Conservation (phyloP, 35 echinoderm and acorn worm genomes). For the Apostichopus japonicus region DNA sequence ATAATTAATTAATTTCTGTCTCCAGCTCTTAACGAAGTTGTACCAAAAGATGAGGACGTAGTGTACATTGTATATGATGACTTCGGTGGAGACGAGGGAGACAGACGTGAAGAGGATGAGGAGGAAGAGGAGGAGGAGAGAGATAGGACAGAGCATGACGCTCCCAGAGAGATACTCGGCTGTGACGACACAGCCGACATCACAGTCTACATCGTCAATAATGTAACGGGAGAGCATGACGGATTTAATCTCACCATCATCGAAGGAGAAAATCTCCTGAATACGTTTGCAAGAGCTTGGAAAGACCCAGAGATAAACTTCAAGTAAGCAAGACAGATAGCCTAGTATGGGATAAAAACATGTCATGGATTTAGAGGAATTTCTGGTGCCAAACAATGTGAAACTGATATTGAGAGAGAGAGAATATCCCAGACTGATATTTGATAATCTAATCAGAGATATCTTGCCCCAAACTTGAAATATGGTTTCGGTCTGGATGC, state of each 20-base stretch:
- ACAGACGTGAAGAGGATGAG: not conserved
- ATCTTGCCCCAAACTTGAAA: no score
- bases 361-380: no score
- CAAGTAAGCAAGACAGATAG: not conserved
- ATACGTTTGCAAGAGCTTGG: not conserved
- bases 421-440: no score
- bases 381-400: no score
- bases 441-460: no score
- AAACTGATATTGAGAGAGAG: no score
- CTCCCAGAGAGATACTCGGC: not conserved
- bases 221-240: not conserved
- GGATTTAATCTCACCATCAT: conserved; percentile 6
- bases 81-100: not conserved
- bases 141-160: not conserved
- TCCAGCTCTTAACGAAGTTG: not conserved
- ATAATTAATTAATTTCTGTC: no score
- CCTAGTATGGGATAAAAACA: no score
- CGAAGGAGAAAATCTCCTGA: conserved; percentile 2
- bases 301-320: not conserved
- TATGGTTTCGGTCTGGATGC: no score
- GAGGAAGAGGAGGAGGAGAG: not conserved
- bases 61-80: not conserved
- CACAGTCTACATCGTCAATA: not conserved
- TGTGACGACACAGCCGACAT: not conserved
- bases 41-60: not conserved